These are phyloP conservation scores for Microcebus tavaratra DNA, from an alignment of 2,113 vertebrate species.

Conservation along the genomic window DNA sequence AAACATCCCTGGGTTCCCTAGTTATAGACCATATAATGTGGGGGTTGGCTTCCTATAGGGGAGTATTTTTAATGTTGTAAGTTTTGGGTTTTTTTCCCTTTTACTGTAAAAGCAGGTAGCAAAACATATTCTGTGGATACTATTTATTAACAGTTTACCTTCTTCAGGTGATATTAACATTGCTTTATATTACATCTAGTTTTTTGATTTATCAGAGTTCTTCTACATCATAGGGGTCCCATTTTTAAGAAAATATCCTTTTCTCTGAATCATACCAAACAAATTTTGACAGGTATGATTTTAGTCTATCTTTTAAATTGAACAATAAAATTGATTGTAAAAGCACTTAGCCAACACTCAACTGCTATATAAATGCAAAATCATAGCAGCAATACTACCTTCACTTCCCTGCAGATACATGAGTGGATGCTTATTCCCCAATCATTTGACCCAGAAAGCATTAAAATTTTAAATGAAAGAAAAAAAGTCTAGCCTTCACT, in stretches of 20 bases:
- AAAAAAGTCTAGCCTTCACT: neutral
- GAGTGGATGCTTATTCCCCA: conserved; percentile 29
- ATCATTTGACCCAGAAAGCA: conserved; percentile 40
- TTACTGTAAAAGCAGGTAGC: conserved; percentile 1
- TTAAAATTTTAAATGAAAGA: conserved; percentile 54
- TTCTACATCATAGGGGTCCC: neutral
- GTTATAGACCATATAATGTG: conserved; percentile 7
- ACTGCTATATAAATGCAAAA: conserved; percentile 48
- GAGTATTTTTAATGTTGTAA: neutral
- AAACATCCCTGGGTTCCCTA: neutral
- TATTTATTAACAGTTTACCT: neutral
- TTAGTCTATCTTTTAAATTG: conserved; percentile 52
- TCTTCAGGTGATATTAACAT: neutral
- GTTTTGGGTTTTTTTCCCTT: conserved; percentile 22
- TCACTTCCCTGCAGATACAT: neutral
- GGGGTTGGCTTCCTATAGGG: neutral
- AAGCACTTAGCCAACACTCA: conserved; percentile 52
- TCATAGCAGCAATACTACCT: neutral
- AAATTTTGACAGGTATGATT: conserved; percentile 40
- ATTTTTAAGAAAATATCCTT: conserved; percentile 14
- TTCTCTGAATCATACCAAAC: conserved; percentile 49
- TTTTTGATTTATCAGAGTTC: conserved; percentile 11
- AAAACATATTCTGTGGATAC: neutral
- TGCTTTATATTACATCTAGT: neutral
- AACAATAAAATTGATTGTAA: conserved; percentile 58